Base-by-base conservation (phyloP, 2,113 vertebrate species). In the Tapirus terrestris region DNA sequence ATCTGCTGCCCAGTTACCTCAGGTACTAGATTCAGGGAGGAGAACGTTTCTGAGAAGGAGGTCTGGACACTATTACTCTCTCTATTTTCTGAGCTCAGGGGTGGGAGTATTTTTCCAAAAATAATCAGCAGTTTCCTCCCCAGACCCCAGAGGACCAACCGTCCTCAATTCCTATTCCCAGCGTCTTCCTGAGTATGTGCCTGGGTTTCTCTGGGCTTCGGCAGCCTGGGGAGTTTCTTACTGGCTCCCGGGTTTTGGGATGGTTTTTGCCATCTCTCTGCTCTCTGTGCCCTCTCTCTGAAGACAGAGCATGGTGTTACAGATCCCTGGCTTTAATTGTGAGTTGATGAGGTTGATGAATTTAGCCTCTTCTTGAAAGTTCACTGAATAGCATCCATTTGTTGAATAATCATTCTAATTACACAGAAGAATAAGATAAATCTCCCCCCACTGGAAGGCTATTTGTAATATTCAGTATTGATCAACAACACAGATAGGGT, bases 401-500 rank as follows among this genome's bases (percentile, higher is more conserved):
- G 51, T 53, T 2, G 13, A 53, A 16, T 53, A 53, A 53, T 53
- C 51, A 16, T 53, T 53, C 51, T 53, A 53, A 53, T 14, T 53
- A 53, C 14, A 16, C 51, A 53, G 14, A 53, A 53, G 14, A 53
- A 53, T 14, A 16, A 70, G 89, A 89, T 58, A 33, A 75, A 94
- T 91, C 91, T 95, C 56, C 48, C 76, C 31, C 43, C 6, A 17
- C 33, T 36, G 45, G 51, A 83, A 83, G 33, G 68, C 60, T 94
- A 27, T 91, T 97, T 97, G 25, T 75, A 85, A 31, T 27, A 31
- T 45, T 94, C 31, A 63, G 36, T 94, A 87, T 87, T 80, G 93
- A 80, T 93, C 87, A 51, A 80, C 67, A 89, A 72, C 10, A 51
- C n/a, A 65, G 72, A 36, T 17, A 20, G 16, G 56, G 33, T 73